Evolutionary conservation across 2,113 vertebrate species (phyloP).

Genomic region (Aythya baeri): DNA sequence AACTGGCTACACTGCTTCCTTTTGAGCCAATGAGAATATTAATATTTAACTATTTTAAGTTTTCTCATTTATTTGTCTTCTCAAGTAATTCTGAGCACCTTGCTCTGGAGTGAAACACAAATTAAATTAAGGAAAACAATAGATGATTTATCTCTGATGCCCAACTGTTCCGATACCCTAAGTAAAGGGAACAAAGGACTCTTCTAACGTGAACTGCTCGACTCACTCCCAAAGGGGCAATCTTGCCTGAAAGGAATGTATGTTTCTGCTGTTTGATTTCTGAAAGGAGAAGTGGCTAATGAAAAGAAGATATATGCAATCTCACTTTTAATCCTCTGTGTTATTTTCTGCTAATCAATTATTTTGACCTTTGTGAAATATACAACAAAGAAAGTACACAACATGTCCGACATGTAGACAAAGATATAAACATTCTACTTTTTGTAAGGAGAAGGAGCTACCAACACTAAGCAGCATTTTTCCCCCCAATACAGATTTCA

Average conservation of each 20-base stretch:
- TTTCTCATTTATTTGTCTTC: slow-evolving; percentile 24
- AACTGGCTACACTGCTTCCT: slow-evolving; percentile 2
- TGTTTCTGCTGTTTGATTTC: slow-evolving; percentile 58
- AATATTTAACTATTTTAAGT: slow-evolving; percentile 23
- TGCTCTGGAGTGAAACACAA: slow-evolving; percentile 50
- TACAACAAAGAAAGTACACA: slow-evolving; percentile 31
- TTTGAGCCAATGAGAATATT: neutral
- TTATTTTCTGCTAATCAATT: neutral
- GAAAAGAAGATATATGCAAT: slow-evolving; percentile 11
- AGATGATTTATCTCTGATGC: slow-evolving; percentile 44
- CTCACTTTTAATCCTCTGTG: neutral
- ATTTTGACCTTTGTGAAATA: slow-evolving; percentile 4
- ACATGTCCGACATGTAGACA: neutral
- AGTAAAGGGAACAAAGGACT: slow-evolving; percentile 71
- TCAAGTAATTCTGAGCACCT: slow-evolving; percentile 1
- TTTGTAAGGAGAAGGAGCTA: neutral
- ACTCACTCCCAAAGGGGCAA: slow-evolving; percentile 63
- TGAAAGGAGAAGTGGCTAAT: slow-evolving; percentile 51
- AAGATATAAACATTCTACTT: neutral
- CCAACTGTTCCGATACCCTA: slow-evolving; percentile 16
- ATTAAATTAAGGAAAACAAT: slow-evolving; percentile 58
- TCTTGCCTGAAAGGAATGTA: slow-evolving; percentile 50
- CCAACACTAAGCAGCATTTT: neutral
- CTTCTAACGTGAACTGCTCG: slow-evolving; percentile 23
- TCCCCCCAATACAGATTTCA: neutral